These are phyloP conservation scores for Fistularia commersonii DNA, from an alignment of 2,797 vertebrate species.

Conservation along the genomic window DNA sequence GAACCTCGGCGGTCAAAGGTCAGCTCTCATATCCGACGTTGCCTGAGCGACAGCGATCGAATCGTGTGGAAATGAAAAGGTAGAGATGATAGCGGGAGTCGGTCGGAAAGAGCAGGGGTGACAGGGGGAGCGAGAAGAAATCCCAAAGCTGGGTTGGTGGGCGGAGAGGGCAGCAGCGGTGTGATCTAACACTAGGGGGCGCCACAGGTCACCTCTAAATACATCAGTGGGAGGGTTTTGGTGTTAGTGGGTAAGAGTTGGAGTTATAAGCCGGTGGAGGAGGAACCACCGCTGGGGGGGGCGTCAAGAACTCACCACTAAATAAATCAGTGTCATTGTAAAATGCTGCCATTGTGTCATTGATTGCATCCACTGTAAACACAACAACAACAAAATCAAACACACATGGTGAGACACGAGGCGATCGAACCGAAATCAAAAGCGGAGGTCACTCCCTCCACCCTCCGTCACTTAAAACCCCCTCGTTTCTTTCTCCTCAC, in stretches of 20 bases:
- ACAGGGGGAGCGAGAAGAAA: conserved; percentile 46
- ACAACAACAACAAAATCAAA: conserved; percentile 73
- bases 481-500: background rate
- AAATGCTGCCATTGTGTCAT: conserved; percentile 99
- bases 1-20: too few relatives aligned
- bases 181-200: conserved; percentile 83
- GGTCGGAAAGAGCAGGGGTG: conserved; percentile 34
- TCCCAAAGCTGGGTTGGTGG: conserved; percentile 23
- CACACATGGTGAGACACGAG: conserved; percentile 36
- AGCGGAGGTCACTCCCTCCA: too few relatives aligned
- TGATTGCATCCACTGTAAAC: conserved; percentile 99
- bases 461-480: too few relatives aligned
- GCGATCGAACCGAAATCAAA: conserved; percentile 29
- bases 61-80: conserved; percentile 2
- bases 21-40: too few relatives aligned
- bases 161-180: conserved; percentile 67
- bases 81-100: conserved; percentile 15
- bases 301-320: conserved; percentile 98
- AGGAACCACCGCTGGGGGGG: conserved; percentile 80
- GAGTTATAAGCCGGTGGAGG: conserved; percentile 46
- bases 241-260: conserved; percentile 73
- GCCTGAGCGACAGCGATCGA: too few relatives aligned
- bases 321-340: conserved; percentile 99
- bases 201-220: conserved; percentile 88
- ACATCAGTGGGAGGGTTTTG: conserved; percentile 79